Evolutionary conservation across 1,140 invertebrate species (phyloP).

Genomic region (Conopomorpha cramerella): DNA sequence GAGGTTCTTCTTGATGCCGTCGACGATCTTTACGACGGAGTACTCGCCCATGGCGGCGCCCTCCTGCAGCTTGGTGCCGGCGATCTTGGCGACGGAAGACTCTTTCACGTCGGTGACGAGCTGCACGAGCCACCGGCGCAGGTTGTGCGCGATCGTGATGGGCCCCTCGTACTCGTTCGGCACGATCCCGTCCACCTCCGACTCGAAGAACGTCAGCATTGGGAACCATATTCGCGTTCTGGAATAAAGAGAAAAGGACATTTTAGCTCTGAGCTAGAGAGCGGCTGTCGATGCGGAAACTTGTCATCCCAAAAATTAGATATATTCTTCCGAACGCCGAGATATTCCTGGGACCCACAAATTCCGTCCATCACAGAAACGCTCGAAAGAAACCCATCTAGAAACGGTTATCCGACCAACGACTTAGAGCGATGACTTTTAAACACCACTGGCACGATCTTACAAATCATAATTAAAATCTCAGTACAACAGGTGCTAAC

Average conservation of each 20-base stretch:
- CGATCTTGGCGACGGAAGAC: conserved; percentile 39
- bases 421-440: too few relatives aligned
- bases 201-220: conserved; percentile 89
- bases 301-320: too few relatives aligned
- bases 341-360: too few relatives aligned
- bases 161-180: conserved; percentile 93
- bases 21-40: conserved; percentile 45
- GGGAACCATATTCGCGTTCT: conserved; percentile 69
- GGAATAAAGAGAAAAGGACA: conserved; percentile 10
- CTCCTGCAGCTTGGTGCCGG: conserved; percentile 44
- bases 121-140: conserved; percentile 28
- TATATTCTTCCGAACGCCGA: too few relatives aligned
- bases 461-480: too few relatives aligned
- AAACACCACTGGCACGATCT: too few relatives aligned
- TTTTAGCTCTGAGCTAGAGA: not conserved
- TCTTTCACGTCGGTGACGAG: conserved; percentile 33
- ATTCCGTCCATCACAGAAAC: too few relatives aligned
- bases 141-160: conserved; percentile 33
- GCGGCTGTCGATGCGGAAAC: too few relatives aligned
- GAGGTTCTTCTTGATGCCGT: conserved; percentile 52
- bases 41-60: conserved; percentile 55
- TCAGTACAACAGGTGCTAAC: too few relatives aligned
- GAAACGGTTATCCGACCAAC: too few relatives aligned
- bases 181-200: conserved; percentile 90
- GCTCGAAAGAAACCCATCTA: too few relatives aligned